Base-by-base conservation (phyloP, 2,888 invertebrate species). In the Orthosia gothica region DNA sequence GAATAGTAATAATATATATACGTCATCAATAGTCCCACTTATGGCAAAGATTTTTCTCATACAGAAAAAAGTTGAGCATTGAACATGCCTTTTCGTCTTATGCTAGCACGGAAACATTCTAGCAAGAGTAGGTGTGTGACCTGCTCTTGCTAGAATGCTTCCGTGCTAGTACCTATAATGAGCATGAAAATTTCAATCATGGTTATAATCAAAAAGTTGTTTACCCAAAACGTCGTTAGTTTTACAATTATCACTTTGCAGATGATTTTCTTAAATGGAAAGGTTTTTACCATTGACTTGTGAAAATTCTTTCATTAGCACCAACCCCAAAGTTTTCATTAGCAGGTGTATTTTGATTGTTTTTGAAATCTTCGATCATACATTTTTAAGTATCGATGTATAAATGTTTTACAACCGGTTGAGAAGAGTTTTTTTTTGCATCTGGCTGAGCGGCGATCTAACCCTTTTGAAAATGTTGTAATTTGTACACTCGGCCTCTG, bases 181-280 rank as follows among this genome's bases (percentile, higher is more conserved):
- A 32, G 12, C 18, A 32, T 32, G 11, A 12, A 12, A 32, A 58
- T 40, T 20, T 49, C 7, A 7, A 49, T 12, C 9, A 49, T 49
- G 9, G 9, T 13, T n/a, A n/a, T 32, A 40, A 52, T 40, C 3
- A 12, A 40, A 57, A 64, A 5, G 18, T 40, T 20, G 16, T 15
- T 49, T n/a, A 49, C 5, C 7, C 15, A 16, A 12, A 12, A 23
- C 12, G 2, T 3, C 3, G 49, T 49, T 15, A 23, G 49, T 57
- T 50, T 58, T 72, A 45, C 15, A 49, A 49, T 70, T 57, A 16
- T 32, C 32, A 49, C 40, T 18, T 20, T 11, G 26, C 26, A 11
- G 11, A 52, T 70, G 4, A 64, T 65, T 40, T 45, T 45, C 18
- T 47, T 26, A 18, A 45, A 67, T 20, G n/a, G 26, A 47, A 67